These are phyloP conservation scores for Fulmarus glacialis DNA, from an alignment of 2,113 vertebrate genomes.

Conservation along the genomic window DNA sequence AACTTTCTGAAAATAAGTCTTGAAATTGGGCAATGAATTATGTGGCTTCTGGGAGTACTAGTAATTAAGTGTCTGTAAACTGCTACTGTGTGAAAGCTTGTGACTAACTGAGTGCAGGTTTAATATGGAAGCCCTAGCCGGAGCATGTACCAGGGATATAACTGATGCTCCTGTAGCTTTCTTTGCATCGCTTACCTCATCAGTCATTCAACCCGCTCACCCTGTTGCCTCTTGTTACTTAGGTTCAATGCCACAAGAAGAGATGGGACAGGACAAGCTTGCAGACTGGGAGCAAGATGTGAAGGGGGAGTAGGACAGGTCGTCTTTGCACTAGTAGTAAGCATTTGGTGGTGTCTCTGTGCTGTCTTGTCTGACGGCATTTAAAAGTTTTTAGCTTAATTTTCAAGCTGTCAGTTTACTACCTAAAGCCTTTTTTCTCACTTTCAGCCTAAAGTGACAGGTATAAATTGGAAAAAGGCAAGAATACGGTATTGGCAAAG, in stretches of 20 bases:
- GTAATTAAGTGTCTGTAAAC: background rate
- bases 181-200: background rate
- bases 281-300: background rate
- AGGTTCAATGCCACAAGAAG: background rate
- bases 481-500: background rate
- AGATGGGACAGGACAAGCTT: background rate
- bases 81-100: background rate
- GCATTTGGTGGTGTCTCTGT: background rate
- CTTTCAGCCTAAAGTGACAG: background rate
- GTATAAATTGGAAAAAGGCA: background rate
- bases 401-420: background rate
- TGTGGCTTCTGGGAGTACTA: background rate
- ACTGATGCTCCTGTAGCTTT: background rate
- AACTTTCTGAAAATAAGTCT: background rate
- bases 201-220: background rate
- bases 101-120: background rate
- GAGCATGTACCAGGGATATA: background rate
- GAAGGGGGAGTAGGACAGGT: background rate
- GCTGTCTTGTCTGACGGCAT: background rate
- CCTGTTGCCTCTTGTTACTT: background rate
- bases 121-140: background rate
- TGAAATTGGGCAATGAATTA: background rate
- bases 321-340: background rate
- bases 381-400: background rate
- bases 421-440: background rate